Percentiles rank a stretch among this genome's conserved stretches.
phyloP scores from a whole-genome alignment of 1,140 invertebrate species.

The silkworm (Bombyx mori) region DNA sequence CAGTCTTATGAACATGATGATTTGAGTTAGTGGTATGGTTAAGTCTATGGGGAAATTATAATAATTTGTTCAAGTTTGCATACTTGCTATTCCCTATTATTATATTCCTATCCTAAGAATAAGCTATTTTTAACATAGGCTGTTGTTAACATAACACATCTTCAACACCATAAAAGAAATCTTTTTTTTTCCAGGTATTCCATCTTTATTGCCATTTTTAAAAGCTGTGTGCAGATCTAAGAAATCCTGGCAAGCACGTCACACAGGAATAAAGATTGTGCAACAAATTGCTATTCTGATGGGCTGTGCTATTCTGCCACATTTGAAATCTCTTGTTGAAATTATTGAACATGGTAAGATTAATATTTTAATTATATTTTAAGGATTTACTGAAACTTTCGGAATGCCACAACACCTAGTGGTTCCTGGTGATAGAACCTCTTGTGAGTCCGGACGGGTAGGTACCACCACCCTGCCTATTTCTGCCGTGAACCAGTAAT shows the following conservation, averaged over 20 bases:
- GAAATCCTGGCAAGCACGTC: conserved; percentile 99
- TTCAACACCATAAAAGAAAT: background rate
- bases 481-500: no score
- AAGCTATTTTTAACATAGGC: no score
- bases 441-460: no score
- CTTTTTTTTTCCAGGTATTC: conserved; percentile 77
- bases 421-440: no score
- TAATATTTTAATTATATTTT: conserved; percentile 2
- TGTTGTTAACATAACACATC: background rate
- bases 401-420: no score
- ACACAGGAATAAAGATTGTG: conserved; percentile 99
- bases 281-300: conserved; percentile 99
- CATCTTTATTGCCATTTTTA: conserved; percentile 96
- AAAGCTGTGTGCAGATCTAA: conserved; percentile 99
- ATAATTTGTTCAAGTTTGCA: background rate
- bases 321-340: conserved; percentile 97
- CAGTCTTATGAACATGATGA: no score
- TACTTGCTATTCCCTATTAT: no score
- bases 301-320: conserved; percentile 99
- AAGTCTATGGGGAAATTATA: background rate
- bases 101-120: no score
- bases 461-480: no score
- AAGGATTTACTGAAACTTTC: no score
- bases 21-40: no score
- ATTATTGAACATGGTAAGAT: conserved; percentile 96